These are phyloP conservation scores for Fratercula arctica DNA, from an alignment of 2,797 vertebrate genomes.

Conservation along the genomic window DNA sequence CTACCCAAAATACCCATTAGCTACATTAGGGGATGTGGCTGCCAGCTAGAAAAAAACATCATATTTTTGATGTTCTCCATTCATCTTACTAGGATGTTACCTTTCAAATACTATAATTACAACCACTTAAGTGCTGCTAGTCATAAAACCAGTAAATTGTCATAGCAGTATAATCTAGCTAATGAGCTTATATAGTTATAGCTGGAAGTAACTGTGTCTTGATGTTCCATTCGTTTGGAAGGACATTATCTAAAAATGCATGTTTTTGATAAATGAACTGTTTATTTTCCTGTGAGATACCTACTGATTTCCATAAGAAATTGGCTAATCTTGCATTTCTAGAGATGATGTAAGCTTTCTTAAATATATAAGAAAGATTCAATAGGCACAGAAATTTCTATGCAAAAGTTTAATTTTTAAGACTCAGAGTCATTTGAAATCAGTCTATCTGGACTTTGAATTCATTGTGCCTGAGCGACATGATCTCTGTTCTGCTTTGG, in stretches of 20 bases:
- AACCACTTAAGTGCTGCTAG: conserved; percentile 25
- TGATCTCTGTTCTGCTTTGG: not conserved
- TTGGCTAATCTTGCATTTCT: not conserved
- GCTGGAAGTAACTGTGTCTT: conserved; percentile 22
- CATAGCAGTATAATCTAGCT: not conserved
- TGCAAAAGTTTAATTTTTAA: not conserved
- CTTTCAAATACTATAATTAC: conserved; percentile 52
- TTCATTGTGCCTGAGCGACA: not conserved
- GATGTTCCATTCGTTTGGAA: conserved; percentile 1
- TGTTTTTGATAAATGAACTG: not conserved
- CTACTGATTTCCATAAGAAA: not conserved
- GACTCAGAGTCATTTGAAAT: not conserved
- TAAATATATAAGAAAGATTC: not conserved
- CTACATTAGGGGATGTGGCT: not conserved
- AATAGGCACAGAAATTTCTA: not conserved
- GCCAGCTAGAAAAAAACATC: conserved; percentile 12
- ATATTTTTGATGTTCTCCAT: conserved; percentile 32
- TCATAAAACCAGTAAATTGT: conserved; percentile 39
- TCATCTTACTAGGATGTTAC: conserved; percentile 50
- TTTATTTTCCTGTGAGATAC: not conserved
- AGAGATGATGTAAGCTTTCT: not conserved
- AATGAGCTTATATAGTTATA: conserved; percentile 25
- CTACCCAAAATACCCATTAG: conserved; percentile 37
- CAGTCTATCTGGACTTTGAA: not conserved
- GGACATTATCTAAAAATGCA: not conserved